phyloP scores from a whole-genome alignment of 2,113 vertebrate genomes.

The Barbus barbus region DNA sequence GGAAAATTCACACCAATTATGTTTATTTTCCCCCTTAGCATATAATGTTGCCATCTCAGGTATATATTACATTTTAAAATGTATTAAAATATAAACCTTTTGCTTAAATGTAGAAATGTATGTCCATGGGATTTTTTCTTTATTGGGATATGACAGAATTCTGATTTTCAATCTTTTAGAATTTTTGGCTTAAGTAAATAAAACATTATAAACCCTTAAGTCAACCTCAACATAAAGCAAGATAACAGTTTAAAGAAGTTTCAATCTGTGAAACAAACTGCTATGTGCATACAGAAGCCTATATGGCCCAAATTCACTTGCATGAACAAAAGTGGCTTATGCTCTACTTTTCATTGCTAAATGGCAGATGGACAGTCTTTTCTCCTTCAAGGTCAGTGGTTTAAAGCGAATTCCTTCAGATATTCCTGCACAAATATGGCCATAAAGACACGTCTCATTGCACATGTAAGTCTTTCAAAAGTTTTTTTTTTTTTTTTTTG shows the following conservation, averaged over 20 bases:
- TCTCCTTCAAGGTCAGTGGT: constrained; percentile 16
- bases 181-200: too few relatives aligned
- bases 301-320: neutral
- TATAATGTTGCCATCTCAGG: too few relatives aligned
- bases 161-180: too few relatives aligned
- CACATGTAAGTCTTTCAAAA: neutral
- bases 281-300: neutral
- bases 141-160: too few relatives aligned
- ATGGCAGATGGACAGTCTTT: neutral
- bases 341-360: neutral
- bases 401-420: neutral
- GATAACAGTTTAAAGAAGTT: neutral
- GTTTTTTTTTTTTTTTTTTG: neutral
- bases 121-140: too few relatives aligned
- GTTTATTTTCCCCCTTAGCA: too few relatives aligned
- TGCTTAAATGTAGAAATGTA: too few relatives aligned
- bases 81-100: too few relatives aligned
- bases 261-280: neutral
- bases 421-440: neutral
- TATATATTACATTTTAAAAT: too few relatives aligned
- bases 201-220: too few relatives aligned
- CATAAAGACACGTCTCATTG: neutral
- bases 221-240: neutral
- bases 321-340: neutral
- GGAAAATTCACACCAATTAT: too few relatives aligned